A percentile compares a stretch with the other conserved stretches of the same genome.
Conservation (phyloP, 2,113 vertebrate genomes). For the Pterocles burchelli region DNA sequence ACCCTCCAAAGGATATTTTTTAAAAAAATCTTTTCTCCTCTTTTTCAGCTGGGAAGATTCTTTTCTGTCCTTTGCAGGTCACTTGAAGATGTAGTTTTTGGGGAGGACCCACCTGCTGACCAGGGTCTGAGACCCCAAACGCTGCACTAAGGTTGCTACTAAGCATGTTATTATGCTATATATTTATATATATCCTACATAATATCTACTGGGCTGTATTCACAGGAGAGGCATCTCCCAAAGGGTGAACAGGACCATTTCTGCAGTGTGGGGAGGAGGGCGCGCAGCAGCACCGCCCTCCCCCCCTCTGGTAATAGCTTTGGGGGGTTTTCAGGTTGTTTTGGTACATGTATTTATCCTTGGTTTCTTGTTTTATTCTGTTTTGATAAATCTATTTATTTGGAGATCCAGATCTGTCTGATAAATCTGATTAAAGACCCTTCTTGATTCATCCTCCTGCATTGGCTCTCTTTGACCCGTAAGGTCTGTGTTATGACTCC, state of each 20-base stretch:
- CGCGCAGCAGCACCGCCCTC: background rate
- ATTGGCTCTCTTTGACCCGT: background rate
- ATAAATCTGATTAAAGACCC: slow-evolving; percentile 55
- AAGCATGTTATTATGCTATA: slow-evolving; percentile 25
- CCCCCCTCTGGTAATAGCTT: slow-evolving; percentile 8
- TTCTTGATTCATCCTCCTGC: slow-evolving; percentile 34
- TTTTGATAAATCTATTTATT: slow-evolving; percentile 75
- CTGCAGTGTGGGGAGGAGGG: slow-evolving; percentile 18
- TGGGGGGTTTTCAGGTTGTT: slow-evolving; percentile 44
- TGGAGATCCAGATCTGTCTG: slow-evolving; percentile 61
- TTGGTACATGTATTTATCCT: slow-evolving; percentile 36
- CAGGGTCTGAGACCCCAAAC: background rate
- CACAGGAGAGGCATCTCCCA: slow-evolving; percentile 31
- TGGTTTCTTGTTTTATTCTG: slow-evolving; percentile 26
- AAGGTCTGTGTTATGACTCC: accelerated
- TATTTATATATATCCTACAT: slow-evolving; percentile 46
- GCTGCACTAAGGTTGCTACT: background rate
- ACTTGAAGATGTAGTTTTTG: background rate
- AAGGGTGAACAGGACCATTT: background rate
- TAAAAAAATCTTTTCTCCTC: background rate
- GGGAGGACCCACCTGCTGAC: background rate
- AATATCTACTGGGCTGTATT: slow-evolving; percentile 45
- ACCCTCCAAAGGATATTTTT: background rate
- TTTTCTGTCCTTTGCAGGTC: background rate
- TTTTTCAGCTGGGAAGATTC: background rate